Conservation (phyloP, 2,113 vertebrate species). For the Aegithalos caudatus region DNA sequence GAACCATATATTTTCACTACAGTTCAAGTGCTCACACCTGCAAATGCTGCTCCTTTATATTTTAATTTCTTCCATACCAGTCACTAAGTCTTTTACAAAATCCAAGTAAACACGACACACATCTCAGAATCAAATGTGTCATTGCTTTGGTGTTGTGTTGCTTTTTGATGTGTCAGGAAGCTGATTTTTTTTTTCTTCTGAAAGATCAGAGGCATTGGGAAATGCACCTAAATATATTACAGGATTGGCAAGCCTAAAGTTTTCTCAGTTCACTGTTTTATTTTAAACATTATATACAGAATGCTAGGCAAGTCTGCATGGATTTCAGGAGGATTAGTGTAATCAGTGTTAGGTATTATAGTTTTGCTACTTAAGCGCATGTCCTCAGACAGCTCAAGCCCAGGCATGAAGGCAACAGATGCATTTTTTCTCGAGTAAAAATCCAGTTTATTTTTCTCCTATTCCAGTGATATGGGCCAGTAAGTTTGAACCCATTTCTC, state of each 20-base stretch:
- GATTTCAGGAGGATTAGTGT: slow-evolving; percentile 40
- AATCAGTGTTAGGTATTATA: slow-evolving; percentile 12
- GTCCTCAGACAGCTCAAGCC: slow-evolving; percentile 2
- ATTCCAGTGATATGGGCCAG: not conserved
- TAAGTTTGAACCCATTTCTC: not conserved
- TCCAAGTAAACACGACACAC: not conserved
- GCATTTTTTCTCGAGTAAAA: not conserved
- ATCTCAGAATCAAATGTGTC: not conserved
- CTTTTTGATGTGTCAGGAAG: not conserved
- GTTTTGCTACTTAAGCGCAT: slow-evolving; percentile 5
- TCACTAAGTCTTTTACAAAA: not conserved
- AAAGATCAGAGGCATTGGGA: not conserved
- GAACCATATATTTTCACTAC: not conserved
- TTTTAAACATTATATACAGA: not conserved
- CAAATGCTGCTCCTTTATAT: not conserved
- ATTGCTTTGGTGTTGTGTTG: not conserved
- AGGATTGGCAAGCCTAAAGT: not conserved
- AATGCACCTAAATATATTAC: not conserved
- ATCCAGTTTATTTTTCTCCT: not conserved
- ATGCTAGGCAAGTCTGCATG: not conserved
- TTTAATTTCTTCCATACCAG: not conserved
- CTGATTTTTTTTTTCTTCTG: not conserved
- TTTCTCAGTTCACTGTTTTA: slow-evolving; percentile 20
- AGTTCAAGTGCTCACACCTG: not conserved
- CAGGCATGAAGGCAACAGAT: not conserved